A percentile compares a stretch with the other conserved stretches of the same genome.
Conservation (phyloP, 2,113 vertebrate species). For the Dryoscopus gambensis region DNA sequence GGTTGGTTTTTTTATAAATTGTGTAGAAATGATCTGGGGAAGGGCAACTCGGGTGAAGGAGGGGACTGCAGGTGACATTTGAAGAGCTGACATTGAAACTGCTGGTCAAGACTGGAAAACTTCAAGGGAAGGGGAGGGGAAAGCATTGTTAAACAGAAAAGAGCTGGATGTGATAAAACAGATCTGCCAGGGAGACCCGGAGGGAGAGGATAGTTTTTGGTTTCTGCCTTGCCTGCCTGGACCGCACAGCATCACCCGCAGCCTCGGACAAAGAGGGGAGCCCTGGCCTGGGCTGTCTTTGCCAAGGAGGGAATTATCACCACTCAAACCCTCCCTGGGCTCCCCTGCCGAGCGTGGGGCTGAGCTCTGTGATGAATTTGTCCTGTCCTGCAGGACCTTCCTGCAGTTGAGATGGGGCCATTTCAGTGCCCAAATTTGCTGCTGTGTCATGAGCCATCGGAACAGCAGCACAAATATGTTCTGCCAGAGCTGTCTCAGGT, state of each 20-base stretch:
- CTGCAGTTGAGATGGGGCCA: neutral
- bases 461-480: neutral
- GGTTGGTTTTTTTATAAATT: neutral
- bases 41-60: neutral
- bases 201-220: neutral
- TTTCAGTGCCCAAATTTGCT: neutral
- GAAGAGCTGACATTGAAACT: neutral
- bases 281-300: neutral
- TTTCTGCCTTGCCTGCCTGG: neutral
- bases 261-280: neutral
- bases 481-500: neutral
- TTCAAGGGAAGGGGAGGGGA: neutral
- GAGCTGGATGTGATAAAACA: neutral
- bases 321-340: fast-evolving
- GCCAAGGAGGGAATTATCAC: neutral
- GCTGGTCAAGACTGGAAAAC: neutral
- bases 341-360: fast-evolving
- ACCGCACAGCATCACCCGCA: neutral
- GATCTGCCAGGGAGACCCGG: neutral
- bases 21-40: neutral
- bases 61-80: neutral
- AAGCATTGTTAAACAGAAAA: neutral
- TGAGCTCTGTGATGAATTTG: neutral
- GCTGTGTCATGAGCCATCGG: fast-evolving
- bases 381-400: neutral